phyloP scores from a whole-genome alignment of 2,888 invertebrate species.

The Stegana nigrithorax region DNA sequence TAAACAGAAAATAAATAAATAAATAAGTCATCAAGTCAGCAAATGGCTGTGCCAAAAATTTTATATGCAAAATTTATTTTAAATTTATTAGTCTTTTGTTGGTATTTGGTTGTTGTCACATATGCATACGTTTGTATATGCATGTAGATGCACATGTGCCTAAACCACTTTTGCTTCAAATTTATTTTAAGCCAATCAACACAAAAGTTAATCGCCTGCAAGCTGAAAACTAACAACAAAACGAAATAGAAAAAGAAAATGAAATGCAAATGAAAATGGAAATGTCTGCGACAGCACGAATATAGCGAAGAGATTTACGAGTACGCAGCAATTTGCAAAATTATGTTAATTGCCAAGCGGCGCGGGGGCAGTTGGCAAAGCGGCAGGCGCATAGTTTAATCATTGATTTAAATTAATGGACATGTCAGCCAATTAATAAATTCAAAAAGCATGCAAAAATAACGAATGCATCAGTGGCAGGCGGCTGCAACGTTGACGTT shows the following conservation, averaged over 20 bases:
- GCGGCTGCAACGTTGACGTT: no score
- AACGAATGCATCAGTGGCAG: conserved; percentile 30
- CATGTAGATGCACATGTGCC: no score
- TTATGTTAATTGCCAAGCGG: conserved; percentile 53
- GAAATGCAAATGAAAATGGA: conserved; percentile 36
- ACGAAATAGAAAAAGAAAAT: neutral
- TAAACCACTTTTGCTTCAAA: neutral
- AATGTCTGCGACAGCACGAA: neutral
- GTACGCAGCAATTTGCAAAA: conserved; percentile 55
- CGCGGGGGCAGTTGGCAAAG: conserved; percentile 25
- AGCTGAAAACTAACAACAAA: neutral
- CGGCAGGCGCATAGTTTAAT: conserved; percentile 42
- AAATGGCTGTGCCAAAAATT: conserved; percentile 10
- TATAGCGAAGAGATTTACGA: conserved; percentile 47
- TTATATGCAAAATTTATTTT: conserved; percentile 12
- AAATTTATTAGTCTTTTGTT: conserved; percentile 11
- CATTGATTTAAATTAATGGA: conserved; percentile 68
- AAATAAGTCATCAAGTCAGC: conserved; percentile 49
- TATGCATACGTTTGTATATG: no score
- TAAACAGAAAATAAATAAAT: no score
- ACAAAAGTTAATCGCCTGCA: conserved; percentile 35
- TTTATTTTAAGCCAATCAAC: conserved; percentile 1
- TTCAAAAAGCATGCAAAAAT: conserved; percentile 64
- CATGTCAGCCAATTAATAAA: conserved; percentile 69
- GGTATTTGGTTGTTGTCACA: no score